Evolutionary conservation across 2,113 vertebrate genomes (phyloP).

Genomic region (Deroptyus accipitrinus): DNA sequence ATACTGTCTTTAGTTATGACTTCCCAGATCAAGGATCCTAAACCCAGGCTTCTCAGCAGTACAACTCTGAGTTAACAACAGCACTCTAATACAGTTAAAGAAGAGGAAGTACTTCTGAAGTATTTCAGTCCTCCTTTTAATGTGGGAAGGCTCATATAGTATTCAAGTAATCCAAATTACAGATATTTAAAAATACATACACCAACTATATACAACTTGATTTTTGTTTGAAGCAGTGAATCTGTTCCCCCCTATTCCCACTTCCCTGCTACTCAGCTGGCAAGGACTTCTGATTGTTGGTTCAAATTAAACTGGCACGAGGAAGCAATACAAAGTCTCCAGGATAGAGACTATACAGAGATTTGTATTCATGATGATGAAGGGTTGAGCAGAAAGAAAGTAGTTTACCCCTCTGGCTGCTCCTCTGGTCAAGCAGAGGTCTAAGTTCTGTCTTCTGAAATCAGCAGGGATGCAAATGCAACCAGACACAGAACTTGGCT

Average conservation of each 20-base stretch:
- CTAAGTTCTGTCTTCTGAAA: conserved; percentile 3
- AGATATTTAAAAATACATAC: neutral
- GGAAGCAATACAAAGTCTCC: neutral
- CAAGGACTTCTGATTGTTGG: neutral
- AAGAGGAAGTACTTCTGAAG: neutral
- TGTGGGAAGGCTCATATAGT: neutral
- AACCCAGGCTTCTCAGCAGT: neutral
- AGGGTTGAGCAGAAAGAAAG: neutral
- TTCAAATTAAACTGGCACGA: neutral
- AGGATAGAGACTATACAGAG: neutral
- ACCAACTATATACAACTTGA: neutral
- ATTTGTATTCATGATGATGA: neutral
- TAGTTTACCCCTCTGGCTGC: neutral
- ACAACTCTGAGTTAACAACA: neutral
- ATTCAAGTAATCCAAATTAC: neutral
- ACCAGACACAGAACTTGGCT: conserved; percentile 1
- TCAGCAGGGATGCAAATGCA: neutral
- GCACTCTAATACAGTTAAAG: neutral
- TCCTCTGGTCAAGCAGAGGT: conserved; percentile 3
- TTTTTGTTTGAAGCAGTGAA: neutral
- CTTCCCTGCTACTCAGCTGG: neutral
- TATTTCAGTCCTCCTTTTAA: neutral
- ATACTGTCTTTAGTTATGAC: neutral
- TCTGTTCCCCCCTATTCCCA: neutral
- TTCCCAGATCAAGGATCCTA: conserved; percentile 1